phyloP scores from a whole-genome alignment of 1,140 invertebrate species.

The Drosophila funebris region DNA sequence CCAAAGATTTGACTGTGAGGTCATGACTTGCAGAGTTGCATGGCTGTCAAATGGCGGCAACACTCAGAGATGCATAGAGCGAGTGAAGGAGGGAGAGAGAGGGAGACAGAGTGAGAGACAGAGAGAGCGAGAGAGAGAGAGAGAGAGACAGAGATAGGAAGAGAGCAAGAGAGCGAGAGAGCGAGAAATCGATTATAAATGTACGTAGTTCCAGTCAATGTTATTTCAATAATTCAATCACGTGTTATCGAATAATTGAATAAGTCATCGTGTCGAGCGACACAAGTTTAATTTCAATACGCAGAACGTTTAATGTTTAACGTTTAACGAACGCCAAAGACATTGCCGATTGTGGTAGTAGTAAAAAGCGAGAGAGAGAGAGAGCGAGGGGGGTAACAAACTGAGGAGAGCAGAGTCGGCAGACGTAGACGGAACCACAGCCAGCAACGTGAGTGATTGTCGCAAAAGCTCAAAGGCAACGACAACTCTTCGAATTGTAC shows the following conservation, averaged over 20 bases:
- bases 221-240: constrained; percentile 81
- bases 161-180: no score
- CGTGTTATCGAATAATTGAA: constrained; percentile 81
- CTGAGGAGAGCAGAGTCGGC: neutral
- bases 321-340: constrained; percentile 57
- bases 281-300: constrained; percentile 82
- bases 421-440: constrained; percentile 50
- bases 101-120: no score
- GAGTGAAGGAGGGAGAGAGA: no score
- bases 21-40: neutral
- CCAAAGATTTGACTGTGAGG: neutral
- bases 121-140: no score
- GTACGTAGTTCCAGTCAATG: neutral
- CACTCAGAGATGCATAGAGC: neutral
- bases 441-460: constrained; percentile 76
- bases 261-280: constrained; percentile 80
- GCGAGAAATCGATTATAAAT: neutral
- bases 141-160: no score
- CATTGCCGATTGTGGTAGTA: constrained; percentile 54
- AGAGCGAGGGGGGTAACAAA: neutral
- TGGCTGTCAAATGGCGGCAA: no score
- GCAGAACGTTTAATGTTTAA: constrained; percentile 67
- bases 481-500: constrained; percentile 80
- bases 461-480: constrained; percentile 81
- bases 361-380: neutral